These are phyloP conservation scores for Panopea generosa DNA, from an alignment of 2,888 invertebrate species.

Conservation along the genomic window DNA sequence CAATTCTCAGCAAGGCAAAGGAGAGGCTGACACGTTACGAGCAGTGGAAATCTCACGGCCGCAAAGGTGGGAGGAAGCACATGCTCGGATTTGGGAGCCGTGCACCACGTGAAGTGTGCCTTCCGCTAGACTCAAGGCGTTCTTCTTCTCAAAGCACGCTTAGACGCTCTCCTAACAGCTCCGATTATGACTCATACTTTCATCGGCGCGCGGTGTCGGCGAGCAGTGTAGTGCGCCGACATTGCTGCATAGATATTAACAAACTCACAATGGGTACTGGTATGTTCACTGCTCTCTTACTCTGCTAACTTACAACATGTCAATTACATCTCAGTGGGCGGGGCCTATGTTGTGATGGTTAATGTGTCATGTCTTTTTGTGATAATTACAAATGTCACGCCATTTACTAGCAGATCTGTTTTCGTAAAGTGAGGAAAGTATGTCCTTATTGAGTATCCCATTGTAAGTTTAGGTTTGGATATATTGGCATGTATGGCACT, in stretches of 20 bases:
- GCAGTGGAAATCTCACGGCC: conserved; percentile 75
- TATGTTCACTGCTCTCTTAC: conserved; percentile 55
- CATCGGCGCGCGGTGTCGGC: conserved; percentile 81
- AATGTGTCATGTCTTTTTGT: too few relatives aligned
- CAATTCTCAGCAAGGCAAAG: conserved; percentile 76
- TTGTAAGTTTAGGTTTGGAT: too few relatives aligned
- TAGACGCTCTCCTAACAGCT: conserved; percentile 80
- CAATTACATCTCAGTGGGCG: conserved; percentile 25
- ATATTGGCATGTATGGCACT: too few relatives aligned
- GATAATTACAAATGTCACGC: neutral
- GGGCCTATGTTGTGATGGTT: neutral
- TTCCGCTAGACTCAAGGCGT: conserved; percentile 78
- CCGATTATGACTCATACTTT: conserved; percentile 80
- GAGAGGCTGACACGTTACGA: conserved; percentile 80
- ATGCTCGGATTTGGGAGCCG: conserved; percentile 81
- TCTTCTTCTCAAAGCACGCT: conserved; percentile 82
- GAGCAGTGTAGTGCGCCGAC: conserved; percentile 81
- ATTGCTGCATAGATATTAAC: conserved; percentile 82
- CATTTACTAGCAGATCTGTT: too few relatives aligned
- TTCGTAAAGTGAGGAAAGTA: too few relatives aligned
- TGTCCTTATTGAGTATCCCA: too few relatives aligned
- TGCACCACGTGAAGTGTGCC: conserved; percentile 81
- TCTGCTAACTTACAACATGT: conserved; percentile 50
- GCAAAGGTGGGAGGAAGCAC: conserved; percentile 79
- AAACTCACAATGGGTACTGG: conserved; percentile 76